A percentile compares a stretch with the other conserved stretches of the same genome.
Conservation (phyloP, 2,113 vertebrate genomes). For the Megalops atlanticus region DNA sequence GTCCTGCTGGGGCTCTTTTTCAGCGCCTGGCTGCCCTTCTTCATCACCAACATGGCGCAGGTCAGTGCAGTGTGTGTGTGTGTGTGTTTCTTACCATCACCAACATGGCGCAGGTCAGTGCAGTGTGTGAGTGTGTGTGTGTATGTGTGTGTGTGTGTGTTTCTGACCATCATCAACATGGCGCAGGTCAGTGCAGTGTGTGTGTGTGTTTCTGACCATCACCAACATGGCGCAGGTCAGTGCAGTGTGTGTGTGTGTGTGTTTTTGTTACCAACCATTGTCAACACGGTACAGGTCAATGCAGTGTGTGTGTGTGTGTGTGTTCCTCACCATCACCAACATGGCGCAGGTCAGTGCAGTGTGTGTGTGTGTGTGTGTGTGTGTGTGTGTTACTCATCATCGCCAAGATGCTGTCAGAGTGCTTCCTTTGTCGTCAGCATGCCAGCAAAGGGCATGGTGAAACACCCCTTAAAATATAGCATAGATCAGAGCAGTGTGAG, state of each 20-base stretch:
- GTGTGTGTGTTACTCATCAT: neutral
- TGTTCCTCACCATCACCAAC: slow-evolving; percentile 85
- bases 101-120: neutral
- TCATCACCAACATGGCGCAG: slow-evolving; percentile 89
- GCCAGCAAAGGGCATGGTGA: neutral
- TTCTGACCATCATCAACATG: no score
- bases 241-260: slow-evolving; percentile 24
- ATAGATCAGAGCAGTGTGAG: no score
- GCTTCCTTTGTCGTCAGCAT: no score
- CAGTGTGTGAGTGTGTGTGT: neutral
- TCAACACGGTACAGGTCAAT: slow-evolving; percentile 89
- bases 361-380: neutral
- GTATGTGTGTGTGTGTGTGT: neutral
- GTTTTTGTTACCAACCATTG: no score
- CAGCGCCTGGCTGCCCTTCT: slow-evolving; percentile 93
- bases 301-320: no score
- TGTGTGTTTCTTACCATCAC: neutral
- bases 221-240: slow-evolving; percentile 90
- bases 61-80: slow-evolving; percentile 65
- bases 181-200: neutral
- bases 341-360: slow-evolving; percentile 86
- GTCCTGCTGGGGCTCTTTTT: slow-evolving; percentile 94
- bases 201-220: no score
- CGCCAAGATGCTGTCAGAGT: no score
- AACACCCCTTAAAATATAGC: no score